Conservation (phyloP, 2,888 invertebrate genomes). For the Dorcus hopei region DNA sequence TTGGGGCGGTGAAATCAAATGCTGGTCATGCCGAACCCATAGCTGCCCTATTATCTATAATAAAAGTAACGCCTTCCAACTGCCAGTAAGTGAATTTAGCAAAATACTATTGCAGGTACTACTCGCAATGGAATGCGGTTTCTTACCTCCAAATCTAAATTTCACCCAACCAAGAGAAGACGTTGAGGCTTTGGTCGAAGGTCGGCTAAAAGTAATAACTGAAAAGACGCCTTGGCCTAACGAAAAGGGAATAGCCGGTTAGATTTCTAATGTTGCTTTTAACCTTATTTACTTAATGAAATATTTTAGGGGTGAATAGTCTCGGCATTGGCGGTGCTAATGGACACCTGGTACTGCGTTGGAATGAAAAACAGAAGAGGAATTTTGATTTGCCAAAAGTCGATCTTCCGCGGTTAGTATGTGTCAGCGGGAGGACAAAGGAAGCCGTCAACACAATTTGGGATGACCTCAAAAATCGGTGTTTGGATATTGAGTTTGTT, state of each 20-base stretch:
- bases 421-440: slow-evolving; percentile 73
- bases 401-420: slow-evolving; percentile 67
- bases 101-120: slow-evolving; percentile 50
- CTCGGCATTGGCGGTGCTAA: slow-evolving; percentile 92
- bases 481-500: slow-evolving; percentile 34
- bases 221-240: slow-evolving; percentile 62
- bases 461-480: slow-evolving; percentile 56
- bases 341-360: slow-evolving; percentile 65
- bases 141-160: slow-evolving; percentile 84
- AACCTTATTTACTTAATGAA: not conserved
- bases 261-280: slow-evolving; percentile 25
- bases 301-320: slow-evolving; percentile 60
- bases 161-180: slow-evolving; percentile 53
- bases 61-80: slow-evolving; percentile 63
- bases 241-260: slow-evolving; percentile 69
- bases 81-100: too few relatives aligned
- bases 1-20: slow-evolving; percentile 93
- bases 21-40: slow-evolving; percentile 90
- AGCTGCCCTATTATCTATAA: slow-evolving; percentile 77
- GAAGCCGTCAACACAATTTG: slow-evolving; percentile 65
- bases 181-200: slow-evolving; percentile 60
- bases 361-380: slow-evolving; percentile 57
- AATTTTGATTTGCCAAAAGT: slow-evolving; percentile 63
- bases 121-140: slow-evolving; percentile 70
- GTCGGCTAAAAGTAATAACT: slow-evolving; percentile 68